Base-by-base conservation (phyloP, 2,797 vertebrate genomes). In the Cygnus olor region DNA sequence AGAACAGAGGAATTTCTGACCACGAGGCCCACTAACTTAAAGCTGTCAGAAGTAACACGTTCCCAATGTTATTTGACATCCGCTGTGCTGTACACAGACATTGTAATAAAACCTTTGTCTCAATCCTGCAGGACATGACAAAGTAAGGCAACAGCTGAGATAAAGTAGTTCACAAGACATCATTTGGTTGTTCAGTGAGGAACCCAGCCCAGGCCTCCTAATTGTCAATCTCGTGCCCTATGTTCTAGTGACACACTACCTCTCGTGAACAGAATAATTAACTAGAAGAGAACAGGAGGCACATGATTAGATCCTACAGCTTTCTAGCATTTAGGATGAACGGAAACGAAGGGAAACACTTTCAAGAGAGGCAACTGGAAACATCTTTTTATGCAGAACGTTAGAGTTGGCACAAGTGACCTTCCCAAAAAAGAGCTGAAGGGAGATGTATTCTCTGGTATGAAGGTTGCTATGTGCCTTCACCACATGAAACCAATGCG, bases 321-420 rank as follows among this genome's bases (percentile, higher is more conserved):
- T 93, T 94, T 97, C 94, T 90, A 93, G 96, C 94, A 94, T 93
- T 95, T 91, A 94, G 88, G 49, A 87, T 90, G 90, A 95, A 93
- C 74, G 86, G 88, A 95, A 92, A 90, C 45, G 61, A 77, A 94
- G 32, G 53, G 72, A 90, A 92, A 69, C 68, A 72, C 42, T 90
- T 91, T 77, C 85, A 61, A 88, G 89, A 88, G 3, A 80, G 61
- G 42, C 65, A 90, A 20, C n/a, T 11, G 70, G 65, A 85, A 94
- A 58, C 40, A 47, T 28, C 84, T 65, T 94, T 71, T 69, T 74
- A 82, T 56, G 54, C 45, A 72, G n/a, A 69, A 56, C 44, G 84
- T 72, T 6, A 74, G 65, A 77, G 17, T 3, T 80, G 84, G 54
- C 56, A 90, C 42, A 82, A 82, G 27, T 2, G 5, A 83, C 24